These are phyloP conservation scores for Eupithecia pulchellata DNA, from an alignment of 2,888 invertebrate species.

Conservation along the genomic window DNA sequence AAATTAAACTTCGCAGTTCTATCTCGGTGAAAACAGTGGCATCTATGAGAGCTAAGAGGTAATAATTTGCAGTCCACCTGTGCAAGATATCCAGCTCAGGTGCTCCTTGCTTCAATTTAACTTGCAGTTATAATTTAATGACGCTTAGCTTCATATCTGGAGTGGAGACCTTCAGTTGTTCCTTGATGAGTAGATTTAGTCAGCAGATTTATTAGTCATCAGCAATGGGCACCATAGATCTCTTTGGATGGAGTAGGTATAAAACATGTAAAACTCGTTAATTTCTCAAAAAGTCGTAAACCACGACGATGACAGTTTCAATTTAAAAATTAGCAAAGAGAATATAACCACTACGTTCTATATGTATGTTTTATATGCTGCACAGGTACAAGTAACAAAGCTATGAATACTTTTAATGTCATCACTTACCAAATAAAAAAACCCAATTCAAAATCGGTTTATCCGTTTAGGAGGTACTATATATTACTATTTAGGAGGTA, in stretches of 20 bases:
- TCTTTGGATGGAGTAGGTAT: not conserved
- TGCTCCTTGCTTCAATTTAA: conserved; percentile 5
- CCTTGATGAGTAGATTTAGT: not conserved
- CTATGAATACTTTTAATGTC: not conserved
- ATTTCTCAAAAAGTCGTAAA: not conserved
- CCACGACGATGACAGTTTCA: not conserved
- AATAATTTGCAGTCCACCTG: conserved; percentile 3
- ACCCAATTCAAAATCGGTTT: not conserved
- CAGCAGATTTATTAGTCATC: not conserved
- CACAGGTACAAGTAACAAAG: not conserved
- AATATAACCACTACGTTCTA: too few relatives aligned
- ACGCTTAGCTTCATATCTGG: not conserved
- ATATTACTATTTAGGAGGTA: too few relatives aligned
- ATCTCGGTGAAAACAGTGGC: not conserved
- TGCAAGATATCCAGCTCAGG: conserved; percentile 11
- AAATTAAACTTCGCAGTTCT: not conserved
- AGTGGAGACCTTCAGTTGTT: not conserved
- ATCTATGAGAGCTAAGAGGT: not conserved
- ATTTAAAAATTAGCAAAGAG: not conserved
- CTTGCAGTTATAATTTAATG: conserved; percentile 7
- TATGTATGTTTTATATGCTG: too few relatives aligned
- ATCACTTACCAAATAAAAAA: not conserved
- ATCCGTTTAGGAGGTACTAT: not conserved
- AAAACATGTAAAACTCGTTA: not conserved
- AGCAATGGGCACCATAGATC: not conserved